Evolutionary conservation across 37 sponge, comb jelly and placozoan genomes (phyloP), one percentile per base, ranked within the genome.

Genomic region (Bolinopsis microptera): DNA sequence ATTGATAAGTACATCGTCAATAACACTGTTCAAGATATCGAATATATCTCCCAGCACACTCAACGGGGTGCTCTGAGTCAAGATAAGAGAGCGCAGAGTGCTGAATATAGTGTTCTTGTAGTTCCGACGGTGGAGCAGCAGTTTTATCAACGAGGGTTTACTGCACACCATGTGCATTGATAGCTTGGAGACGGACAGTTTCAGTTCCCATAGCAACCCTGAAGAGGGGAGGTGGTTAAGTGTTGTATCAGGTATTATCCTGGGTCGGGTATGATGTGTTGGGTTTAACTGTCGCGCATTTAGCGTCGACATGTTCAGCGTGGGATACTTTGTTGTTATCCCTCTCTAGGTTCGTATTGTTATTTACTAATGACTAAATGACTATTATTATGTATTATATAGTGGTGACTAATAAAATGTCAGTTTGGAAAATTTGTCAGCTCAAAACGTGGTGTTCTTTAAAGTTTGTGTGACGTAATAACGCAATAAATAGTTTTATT

Each of bases 11-110:
- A 80, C 82, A 33, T 80, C 82, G 30, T 80, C 82, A 36, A 80
- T 80, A 1, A 80, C 82, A 80, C 82, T 80, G 37, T 80, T 80
- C 37, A 80, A 34, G 82, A 80, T 80, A 80, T 80, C 82, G 38
- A 80, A 80, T 35, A 80, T 80, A 22, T 80, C 82, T 80, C 82
- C 82, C 38, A 80, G 38, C 9, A 80, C 82, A 30, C 38, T 36
- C 3, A 80, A 22, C 38, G 35, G 35, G 23, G 37, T 35, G 35
- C 38, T 36, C 82, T 80, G 82, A 18, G 82, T 80, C 82, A 80
- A 8, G 8, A 80, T 30, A 3, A 80, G 82, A 36, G 82, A 80
- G 9, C 82, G 82, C 3, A 80, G 35, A 1, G 38, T 35, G 32
- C 38, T 18, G 38, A 80, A 80, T 28, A 80, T 80, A 21, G 82